Evolutionary conservation across 2,888 invertebrate species (phyloP).

Genomic region (Venusia cambrica): DNA sequence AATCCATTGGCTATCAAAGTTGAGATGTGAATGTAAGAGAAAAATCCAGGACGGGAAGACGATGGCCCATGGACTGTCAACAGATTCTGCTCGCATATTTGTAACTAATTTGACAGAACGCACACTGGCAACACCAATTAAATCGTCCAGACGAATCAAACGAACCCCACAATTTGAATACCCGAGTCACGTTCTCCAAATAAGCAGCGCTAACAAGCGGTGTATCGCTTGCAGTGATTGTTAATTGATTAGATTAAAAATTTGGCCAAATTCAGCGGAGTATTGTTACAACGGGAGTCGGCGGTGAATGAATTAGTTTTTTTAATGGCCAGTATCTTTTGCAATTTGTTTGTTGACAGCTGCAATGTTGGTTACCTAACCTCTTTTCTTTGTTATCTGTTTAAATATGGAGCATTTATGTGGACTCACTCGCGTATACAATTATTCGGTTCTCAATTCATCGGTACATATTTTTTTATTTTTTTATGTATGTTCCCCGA

Average conservation of each 20-base stretch:
- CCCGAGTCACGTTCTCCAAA: slow-evolving; percentile 76
- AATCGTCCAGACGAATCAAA: slow-evolving; percentile 63
- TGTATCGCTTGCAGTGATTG: slow-evolving; percentile 81
- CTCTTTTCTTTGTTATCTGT: slow-evolving; percentile 5
- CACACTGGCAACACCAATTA: slow-evolving; percentile 62
- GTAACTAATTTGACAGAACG: slow-evolving; percentile 29
- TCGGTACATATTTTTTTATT: too few species aligned
- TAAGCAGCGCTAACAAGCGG: slow-evolving; percentile 78
- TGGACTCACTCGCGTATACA: too few species aligned
- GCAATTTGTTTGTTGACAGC: slow-evolving; percentile 68
- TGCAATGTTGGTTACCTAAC: slow-evolving; percentile 32
- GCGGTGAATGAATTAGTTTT: slow-evolving; percentile 60
- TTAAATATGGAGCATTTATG: background rate
- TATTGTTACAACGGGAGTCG: slow-evolving; percentile 63
- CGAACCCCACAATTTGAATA: slow-evolving; percentile 71
- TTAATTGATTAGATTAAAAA: slow-evolving; percentile 82
- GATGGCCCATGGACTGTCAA: slow-evolving; percentile 7
- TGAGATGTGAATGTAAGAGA: too few species aligned
- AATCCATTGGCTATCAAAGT: too few species aligned
- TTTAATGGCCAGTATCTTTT: slow-evolving; percentile 70
- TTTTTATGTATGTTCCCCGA: too few species aligned
- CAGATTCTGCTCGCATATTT: too few species aligned
- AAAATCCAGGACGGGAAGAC: too few species aligned
- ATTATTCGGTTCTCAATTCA: too few species aligned
- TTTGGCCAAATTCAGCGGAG: slow-evolving; percentile 64